These are phyloP conservation scores for Eledone cirrhosa DNA, from an alignment of 2,888 invertebrate species.

Conservation along the genomic window DNA sequence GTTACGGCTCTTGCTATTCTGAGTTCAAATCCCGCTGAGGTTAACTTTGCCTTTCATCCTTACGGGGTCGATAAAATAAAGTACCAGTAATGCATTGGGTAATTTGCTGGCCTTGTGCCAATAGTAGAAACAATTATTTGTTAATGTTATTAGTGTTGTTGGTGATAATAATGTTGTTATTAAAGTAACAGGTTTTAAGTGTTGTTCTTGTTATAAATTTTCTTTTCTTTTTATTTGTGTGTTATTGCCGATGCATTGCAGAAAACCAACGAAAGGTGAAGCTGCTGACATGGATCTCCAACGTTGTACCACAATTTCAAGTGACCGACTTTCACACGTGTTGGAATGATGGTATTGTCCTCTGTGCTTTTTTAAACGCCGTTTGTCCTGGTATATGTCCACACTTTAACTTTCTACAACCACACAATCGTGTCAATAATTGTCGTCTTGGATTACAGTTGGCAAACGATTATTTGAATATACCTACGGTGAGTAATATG, in stretches of 20 bases:
- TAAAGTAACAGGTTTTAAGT: too few relatives aligned
- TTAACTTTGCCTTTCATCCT: too few relatives aligned
- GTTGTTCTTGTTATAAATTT: too few relatives aligned
- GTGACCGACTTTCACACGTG: constrained; percentile 54
- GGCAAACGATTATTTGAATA: constrained; percentile 55
- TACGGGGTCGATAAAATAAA: too few relatives aligned
- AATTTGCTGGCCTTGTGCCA: too few relatives aligned
- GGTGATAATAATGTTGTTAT: too few relatives aligned
- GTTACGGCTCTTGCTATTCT: too few relatives aligned
- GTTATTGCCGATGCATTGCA: constrained; percentile 29
- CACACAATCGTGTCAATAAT: constrained; percentile 60
- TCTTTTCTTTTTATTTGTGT: too few relatives aligned
- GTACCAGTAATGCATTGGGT: too few relatives aligned
- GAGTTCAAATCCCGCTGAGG: too few relatives aligned
- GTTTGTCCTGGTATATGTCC: constrained; percentile 65
- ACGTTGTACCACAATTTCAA: constrained; percentile 40
- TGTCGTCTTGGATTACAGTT: constrained; percentile 62
- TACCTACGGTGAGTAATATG: constrained; percentile 52
- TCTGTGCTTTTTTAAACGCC: constrained; percentile 64
- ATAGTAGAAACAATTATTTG: too few relatives aligned
- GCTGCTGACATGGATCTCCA: constrained; percentile 55
- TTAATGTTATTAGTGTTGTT: too few relatives aligned
- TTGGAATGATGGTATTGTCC: constrained; percentile 64
- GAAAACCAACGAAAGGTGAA: constrained; percentile 45
- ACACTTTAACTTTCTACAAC: constrained; percentile 56